Evolutionary conservation across 2,888 invertebrate species (phyloP), one percentile per base, ranked within the genome.

Genomic region (Uropetala carovei): DNA sequence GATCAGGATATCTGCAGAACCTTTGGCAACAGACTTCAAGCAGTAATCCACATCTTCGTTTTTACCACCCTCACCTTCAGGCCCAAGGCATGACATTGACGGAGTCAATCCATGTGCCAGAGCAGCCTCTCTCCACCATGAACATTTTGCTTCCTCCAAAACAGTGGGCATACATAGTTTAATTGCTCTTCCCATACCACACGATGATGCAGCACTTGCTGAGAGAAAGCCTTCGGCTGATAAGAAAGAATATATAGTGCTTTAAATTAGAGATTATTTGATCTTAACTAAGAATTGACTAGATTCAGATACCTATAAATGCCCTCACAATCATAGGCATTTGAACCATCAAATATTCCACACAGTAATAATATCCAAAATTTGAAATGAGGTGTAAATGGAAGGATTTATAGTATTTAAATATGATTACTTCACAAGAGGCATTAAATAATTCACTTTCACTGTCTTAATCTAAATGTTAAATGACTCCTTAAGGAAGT

Each of bases 21-120:
- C 96, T 0, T 95, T 94, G 10, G 95, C 94, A 0, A 98, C 96
- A 0, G 97, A 96, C 57, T 96, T 95, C 96, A 98, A 96, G 94
- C 98, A 98, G 18, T 13, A 13, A 75, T 75, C 4, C 11, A 75
- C 9, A 9, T 75, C 75, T 27, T 75, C 43, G 30, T 43, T 43
- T 68, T 9, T 43, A 64, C 43, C 96, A 11, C 96, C 96, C 7
- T 96, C 94, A 93, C 95, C 96, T 5, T 95, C 95, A 1, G 97
- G 96, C 93, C 96, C 95, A 11, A 97, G 95, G 94, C 99, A 99
- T 93, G 97, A 97, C 27, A 99, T 95, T 18, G 97, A 97, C 0
- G 99, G 99, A 93, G 97, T 96, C 0, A 98, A 95, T 0, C 98
- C 97, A 94, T 97, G 97, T 5, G 97, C 97, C 0, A 96, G 96